Percentiles rank a stretch among this genome's conserved stretches.
Conservation (phyloP, 2,113 vertebrate genomes). For the Bubalus kerabau region DNA sequence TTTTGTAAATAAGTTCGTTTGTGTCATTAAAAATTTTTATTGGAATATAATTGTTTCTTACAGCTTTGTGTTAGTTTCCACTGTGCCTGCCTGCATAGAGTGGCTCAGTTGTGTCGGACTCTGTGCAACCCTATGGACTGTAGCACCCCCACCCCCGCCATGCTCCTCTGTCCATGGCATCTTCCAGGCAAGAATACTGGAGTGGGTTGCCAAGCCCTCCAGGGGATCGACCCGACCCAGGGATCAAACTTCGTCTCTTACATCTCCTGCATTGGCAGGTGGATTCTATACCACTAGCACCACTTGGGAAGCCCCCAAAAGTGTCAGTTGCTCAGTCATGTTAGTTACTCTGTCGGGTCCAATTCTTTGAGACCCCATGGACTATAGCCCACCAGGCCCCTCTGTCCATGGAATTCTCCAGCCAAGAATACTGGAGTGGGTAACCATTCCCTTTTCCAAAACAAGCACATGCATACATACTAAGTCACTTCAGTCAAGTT, state of each 20-base stretch:
- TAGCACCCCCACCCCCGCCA: background rate
- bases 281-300: background rate
- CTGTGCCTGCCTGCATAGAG: background rate
- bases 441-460: background rate
- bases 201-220: background rate
- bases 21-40: background rate
- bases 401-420: background rate
- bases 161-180: background rate
- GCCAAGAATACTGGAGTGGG: background rate
- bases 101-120: background rate
- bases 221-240: background rate
- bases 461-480: background rate
- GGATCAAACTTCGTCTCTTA: background rate
- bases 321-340: background rate
- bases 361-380: background rate
- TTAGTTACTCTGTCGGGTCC: accelerated
- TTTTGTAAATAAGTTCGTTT: background rate
- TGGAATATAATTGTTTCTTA: background rate
- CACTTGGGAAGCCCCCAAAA: background rate
- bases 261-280: background rate
- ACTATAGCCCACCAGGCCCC: background rate
- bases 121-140: background rate
- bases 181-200: background rate
- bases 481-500: background rate
- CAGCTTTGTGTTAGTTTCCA: background rate